Evolutionary conservation across 2,888 invertebrate genomes (phyloP).

Genomic region (Microctonus brassicae): DNA sequence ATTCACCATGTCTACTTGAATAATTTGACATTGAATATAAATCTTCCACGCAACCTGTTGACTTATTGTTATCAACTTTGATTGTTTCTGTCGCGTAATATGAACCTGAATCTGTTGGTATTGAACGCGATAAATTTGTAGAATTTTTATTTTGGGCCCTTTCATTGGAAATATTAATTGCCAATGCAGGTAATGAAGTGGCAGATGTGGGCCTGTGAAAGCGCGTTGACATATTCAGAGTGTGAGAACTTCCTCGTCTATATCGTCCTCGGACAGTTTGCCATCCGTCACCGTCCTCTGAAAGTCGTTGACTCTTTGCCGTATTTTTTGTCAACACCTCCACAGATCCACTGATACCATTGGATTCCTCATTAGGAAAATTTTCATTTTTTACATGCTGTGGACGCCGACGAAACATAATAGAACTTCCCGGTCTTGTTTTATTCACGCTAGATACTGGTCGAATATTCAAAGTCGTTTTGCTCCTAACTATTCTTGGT

Average conservation of each 20-base stretch:
- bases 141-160: constrained; percentile 58
- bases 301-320: constrained; percentile 63
- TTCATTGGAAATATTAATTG: constrained; percentile 58
- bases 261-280: constrained; percentile 86
- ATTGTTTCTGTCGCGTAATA: constrained; percentile 45
- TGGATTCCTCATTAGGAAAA: constrained; percentile 47
- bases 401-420: constrained; percentile 55
- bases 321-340: constrained; percentile 58
- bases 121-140: constrained; percentile 53
- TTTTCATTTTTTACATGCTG: constrained; percentile 42
- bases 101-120: constrained; percentile 36
- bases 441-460: constrained; percentile 49
- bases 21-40: constrained; percentile 4
- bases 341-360: constrained; percentile 60
- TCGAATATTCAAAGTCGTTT: constrained; percentile 62
- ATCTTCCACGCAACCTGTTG: neutral
- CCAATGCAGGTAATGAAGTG: constrained; percentile 83
- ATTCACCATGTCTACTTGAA: constrained; percentile 40
- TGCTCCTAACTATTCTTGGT: constrained; percentile 61
- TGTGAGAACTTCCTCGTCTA: constrained; percentile 77
- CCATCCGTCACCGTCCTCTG: constrained; percentile 81
- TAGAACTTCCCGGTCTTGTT: constrained; percentile 58
- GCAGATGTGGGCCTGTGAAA: constrained; percentile 88
- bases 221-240: constrained; percentile 75
- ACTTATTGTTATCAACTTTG: constrained; percentile 55